Percentiles rank a stretch among this genome's conserved stretches.
phyloP scores from a whole-genome alignment of 2,113 vertebrate genomes.

The Tragelaphus buxtoni region DNA sequence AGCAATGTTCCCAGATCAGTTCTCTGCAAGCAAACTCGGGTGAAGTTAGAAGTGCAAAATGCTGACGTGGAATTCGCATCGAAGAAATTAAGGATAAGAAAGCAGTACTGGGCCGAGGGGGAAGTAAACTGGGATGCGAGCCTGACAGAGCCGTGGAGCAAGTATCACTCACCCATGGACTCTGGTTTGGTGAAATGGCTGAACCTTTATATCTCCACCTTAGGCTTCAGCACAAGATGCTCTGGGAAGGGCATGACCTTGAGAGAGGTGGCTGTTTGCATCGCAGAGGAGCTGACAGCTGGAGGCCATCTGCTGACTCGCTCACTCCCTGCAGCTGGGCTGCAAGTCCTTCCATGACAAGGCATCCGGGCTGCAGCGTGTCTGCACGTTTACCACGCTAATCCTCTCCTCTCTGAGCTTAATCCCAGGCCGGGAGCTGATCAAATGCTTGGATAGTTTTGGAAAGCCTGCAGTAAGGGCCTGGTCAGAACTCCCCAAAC shows the following conservation, averaged over 20 bases:
- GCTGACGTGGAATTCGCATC: not conserved
- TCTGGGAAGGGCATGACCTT: not conserved
- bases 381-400: not conserved
- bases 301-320: not conserved
- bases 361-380: not conserved
- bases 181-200: not conserved
- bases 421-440: not conserved
- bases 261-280: not conserved
- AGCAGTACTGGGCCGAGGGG: not conserved
- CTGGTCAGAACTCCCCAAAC: not conserved
- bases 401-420: not conserved
- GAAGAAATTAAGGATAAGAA: not conserved
- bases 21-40: not conserved
- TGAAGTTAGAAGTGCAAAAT: not conserved
- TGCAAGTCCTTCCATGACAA: not conserved
- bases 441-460: not conserved
- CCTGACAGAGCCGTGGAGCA: not conserved
- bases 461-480: not conserved
- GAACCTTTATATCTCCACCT: not conserved
- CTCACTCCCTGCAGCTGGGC: not conserved
- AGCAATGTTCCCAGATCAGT: not conserved
- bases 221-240: not conserved
- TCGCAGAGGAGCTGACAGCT: not conserved
- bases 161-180: not conserved
- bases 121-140: not conserved